Conservation (phyloP, 2,113 vertebrate genomes). For the Onychostoma macrolepis region DNA sequence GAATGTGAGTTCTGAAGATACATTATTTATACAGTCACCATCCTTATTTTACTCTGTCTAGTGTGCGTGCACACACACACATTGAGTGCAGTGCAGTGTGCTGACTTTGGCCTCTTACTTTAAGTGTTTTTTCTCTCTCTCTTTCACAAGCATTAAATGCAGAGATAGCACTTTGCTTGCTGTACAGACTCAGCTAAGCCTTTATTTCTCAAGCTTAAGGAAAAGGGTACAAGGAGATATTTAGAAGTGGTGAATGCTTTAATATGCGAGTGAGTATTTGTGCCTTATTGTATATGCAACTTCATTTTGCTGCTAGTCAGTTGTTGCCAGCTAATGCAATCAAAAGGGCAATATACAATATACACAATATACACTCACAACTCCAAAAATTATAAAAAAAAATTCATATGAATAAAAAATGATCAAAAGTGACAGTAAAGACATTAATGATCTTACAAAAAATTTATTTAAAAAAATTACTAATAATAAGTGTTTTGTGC, state of each 20-base stretch:
- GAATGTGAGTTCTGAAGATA: constrained; percentile 7
- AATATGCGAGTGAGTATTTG: neutral
- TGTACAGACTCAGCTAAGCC: constrained; percentile 32
- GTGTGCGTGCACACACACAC: neutral
- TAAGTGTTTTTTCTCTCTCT: constrained; percentile 42
- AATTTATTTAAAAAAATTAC: too few relatives aligned
- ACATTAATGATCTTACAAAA: neutral
- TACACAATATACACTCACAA: neutral
- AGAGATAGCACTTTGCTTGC: constrained; percentile 38
- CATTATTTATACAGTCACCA: constrained; percentile 39
- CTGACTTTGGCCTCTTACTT: constrained; percentile 38
- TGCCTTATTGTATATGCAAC: neutral
- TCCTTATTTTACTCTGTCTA: constrained; percentile 32
- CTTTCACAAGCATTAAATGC: constrained; percentile 34
- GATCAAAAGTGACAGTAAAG: neutral
- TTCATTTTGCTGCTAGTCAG: neutral
- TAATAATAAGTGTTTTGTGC: too few relatives aligned
- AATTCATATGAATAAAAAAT: neutral
- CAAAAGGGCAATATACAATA: neutral
- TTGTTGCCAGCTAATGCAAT: neutral
- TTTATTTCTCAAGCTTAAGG: constrained; percentile 37
- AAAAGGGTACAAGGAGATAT: constrained; percentile 4
- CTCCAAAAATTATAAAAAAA: too few relatives aligned
- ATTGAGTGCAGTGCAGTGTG: constrained; percentile 29
- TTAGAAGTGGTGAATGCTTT: constrained; percentile 3